phyloP scores from a whole-genome alignment of 2,888 invertebrate species.

The Phragmatobia fuliginosa region DNA sequence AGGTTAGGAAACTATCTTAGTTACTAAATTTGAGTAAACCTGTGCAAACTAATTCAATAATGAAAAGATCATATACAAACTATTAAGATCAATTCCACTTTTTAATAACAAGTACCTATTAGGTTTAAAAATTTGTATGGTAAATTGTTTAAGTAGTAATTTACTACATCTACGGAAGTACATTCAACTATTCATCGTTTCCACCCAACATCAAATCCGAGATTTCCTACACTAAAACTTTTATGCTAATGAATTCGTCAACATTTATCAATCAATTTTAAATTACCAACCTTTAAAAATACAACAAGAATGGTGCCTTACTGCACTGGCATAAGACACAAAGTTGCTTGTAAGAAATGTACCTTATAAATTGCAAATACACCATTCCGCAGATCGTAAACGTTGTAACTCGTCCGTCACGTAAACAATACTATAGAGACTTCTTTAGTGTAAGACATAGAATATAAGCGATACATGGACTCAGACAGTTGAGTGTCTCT shows the following conservation, averaged over 20 bases:
- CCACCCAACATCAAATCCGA: conserved; percentile 35
- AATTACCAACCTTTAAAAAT: conserved; percentile 35
- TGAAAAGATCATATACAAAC: background rate
- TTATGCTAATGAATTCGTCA: conserved; percentile 55
- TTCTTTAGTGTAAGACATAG: conserved; percentile 33
- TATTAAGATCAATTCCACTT: background rate
- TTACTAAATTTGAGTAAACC: no score
- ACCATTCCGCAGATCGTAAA: conserved; percentile 63
- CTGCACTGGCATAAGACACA: conserved; percentile 38
- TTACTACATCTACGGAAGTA: background rate
- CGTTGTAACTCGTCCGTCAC: conserved; percentile 68
- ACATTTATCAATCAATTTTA: conserved; percentile 54
- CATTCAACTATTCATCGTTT: conserved; percentile 6
- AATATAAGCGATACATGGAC: conserved; percentile 24
- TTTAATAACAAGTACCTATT: background rate
- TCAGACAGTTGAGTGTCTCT: background rate
- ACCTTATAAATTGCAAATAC: conserved; percentile 66
- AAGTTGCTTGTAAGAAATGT: conserved; percentile 43
- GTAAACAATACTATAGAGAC: conserved; percentile 66
- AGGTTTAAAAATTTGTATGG: no score
- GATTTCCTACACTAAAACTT: conserved; percentile 47
- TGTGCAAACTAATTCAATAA: background rate
- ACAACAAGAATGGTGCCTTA: conserved; percentile 29
- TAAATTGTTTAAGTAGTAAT: background rate
- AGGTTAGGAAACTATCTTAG: background rate